A percentile compares a stretch with the other conserved stretches of the same genome.
phyloP scores from a whole-genome alignment of 2,113 vertebrate genomes.

The Percina caprodes region DNA sequence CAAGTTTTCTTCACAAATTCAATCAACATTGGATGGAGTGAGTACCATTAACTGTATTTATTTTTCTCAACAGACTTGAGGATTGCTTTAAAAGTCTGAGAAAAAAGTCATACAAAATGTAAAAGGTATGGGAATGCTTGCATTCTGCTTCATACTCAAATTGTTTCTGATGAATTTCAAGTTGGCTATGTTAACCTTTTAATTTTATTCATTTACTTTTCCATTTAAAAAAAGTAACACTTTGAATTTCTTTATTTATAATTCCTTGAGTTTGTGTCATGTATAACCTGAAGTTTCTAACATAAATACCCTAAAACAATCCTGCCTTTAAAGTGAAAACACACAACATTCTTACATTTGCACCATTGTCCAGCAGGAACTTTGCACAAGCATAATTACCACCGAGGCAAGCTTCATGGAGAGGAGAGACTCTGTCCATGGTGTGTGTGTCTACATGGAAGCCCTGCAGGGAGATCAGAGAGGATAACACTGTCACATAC shows the following conservation, averaged over 20 bases:
- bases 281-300: background rate
- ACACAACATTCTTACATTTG: conserved; percentile 82
- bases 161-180: background rate
- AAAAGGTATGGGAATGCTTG: background rate
- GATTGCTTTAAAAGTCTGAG: background rate
- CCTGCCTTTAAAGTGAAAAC: background rate
- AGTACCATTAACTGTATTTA: too few species aligned
- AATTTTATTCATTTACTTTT: background rate
- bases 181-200: background rate
- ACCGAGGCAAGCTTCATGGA: conserved; percentile 93
- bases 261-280: background rate
- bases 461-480: conserved; percentile 81
- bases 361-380: conserved; percentile 88
- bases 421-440: conserved; percentile 89
- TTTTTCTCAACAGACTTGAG: too few species aligned
- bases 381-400: conserved; percentile 90
- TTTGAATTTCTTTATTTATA: background rate
- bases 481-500: background rate
- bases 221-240: background rate
- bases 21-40: background rate
- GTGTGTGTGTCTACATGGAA: conserved; percentile 89
- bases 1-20: background rate
- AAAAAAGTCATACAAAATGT: background rate
- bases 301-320: background rate
- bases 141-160: background rate